phyloP scores from a whole-genome alignment of 2,797 vertebrate genomes.

The Sitta carolinensis region DNA sequence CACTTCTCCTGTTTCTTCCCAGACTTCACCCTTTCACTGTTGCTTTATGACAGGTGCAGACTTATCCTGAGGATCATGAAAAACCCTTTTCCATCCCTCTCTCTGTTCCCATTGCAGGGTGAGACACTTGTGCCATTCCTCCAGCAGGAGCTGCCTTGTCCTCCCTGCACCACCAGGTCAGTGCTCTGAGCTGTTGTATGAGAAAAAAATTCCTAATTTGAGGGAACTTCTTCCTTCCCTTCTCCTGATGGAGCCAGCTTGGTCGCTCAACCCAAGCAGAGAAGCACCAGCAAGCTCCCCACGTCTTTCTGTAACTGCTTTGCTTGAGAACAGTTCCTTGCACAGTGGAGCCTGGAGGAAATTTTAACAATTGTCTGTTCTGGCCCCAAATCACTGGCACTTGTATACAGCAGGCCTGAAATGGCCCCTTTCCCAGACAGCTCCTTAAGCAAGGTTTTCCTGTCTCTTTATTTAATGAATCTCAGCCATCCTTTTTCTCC shows the following conservation, averaged over 20 bases:
- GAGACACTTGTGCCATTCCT: fast-evolving
- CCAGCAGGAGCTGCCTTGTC: not conserved
- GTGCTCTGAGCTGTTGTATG: not conserved
- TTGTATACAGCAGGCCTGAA: conserved; percentile 45
- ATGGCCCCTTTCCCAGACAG: conserved; percentile 64
- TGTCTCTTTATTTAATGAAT: conserved; percentile 59
- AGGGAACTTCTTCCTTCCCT: not conserved
- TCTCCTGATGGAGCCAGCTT: not conserved
- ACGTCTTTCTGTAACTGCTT: not conserved
- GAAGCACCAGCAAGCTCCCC: not conserved
- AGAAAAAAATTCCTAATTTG: not conserved
- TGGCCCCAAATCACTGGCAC: conserved; percentile 43
- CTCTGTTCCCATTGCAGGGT: not conserved
- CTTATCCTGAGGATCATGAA: not conserved
- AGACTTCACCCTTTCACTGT: not conserved
- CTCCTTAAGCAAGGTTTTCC: conserved; percentile 60
- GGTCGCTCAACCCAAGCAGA: not conserved
- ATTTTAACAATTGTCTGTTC: conserved; percentile 40
- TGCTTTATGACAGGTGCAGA: not conserved
- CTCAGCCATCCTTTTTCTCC: conserved; percentile 52
- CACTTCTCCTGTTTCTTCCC: not conserved
- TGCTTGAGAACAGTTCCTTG: not conserved
- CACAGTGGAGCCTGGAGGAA: not conserved
- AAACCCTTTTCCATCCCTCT: not conserved
- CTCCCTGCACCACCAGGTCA: not conserved